Conservation (phyloP, 2,113 vertebrate genomes). For the Acrocephalus arundinaceus region DNA sequence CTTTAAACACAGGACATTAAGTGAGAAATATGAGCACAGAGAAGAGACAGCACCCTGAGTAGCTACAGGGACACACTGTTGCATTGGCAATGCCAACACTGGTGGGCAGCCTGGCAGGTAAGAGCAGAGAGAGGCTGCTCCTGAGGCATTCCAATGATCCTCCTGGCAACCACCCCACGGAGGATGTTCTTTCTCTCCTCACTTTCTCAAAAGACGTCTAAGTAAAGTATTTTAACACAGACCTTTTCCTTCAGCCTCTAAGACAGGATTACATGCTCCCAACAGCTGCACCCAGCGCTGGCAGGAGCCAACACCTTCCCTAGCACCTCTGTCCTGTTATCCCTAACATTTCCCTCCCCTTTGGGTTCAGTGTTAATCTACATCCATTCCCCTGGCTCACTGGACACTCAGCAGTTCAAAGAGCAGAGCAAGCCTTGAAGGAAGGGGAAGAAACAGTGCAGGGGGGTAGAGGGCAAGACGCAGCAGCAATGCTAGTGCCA, state of each 20-base stretch:
- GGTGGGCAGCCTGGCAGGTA: neutral
- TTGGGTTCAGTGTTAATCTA: neutral
- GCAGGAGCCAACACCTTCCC: neutral
- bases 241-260: neutral
- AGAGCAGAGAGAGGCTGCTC: neutral
- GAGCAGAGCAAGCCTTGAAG: neutral
- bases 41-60: neutral
- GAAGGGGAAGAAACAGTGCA: neutral
- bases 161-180: neutral
- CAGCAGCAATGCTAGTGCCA: accelerated
- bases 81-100: neutral
- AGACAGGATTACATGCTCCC: accelerated
- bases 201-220: neutral
- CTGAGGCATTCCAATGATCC: accelerated
- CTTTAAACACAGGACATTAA: neutral
- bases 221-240: neutral
- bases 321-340: neutral
- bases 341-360: neutral
- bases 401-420: neutral
- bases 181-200: neutral
- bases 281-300: neutral
- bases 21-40: neutral
- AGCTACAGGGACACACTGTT: neutral
- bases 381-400: neutral
- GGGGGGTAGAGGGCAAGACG: neutral